Conservation (phyloP, 2,113 vertebrate genomes). For the Azemiops feae region DNA sequence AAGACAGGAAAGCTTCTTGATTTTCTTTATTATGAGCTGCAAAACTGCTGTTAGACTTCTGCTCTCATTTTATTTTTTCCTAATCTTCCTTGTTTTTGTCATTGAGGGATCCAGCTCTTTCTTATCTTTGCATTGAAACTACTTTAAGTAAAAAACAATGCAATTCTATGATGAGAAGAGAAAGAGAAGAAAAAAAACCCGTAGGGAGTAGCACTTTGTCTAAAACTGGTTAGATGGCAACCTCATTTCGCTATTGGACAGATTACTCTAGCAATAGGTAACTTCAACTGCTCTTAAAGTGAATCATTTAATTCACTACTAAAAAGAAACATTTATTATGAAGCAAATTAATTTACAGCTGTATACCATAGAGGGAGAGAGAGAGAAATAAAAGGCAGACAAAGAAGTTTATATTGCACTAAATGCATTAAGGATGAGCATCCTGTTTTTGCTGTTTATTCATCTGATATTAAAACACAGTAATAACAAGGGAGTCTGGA, state of each 20-base stretch:
- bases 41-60: constrained; percentile 15
- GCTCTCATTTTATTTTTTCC: constrained; percentile 13
- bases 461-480: constrained; percentile 46
- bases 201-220: constrained; percentile 6
- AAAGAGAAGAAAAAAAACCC: neutral
- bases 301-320: constrained; percentile 72
- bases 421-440: constrained; percentile 40
- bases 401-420: constrained; percentile 32
- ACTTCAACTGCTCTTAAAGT: constrained; percentile 72
- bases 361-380: constrained; percentile 66
- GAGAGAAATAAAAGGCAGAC: constrained; percentile 39
- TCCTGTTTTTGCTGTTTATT: constrained; percentile 33
- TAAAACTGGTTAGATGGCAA: neutral
- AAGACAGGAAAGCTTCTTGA: neutral
- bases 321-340: constrained; percentile 71
- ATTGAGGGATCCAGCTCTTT: constrained; percentile 12
- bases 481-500: neutral
- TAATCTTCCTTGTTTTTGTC: constrained; percentile 28
- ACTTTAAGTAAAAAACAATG: constrained; percentile 35
- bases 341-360: constrained; percentile 70
- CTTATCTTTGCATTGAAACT: constrained; percentile 21
- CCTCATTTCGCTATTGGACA: constrained; percentile 64
- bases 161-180: constrained; percentile 8
- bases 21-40: neutral
- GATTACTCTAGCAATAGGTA: constrained; percentile 72